phyloP scores from a whole-genome alignment of 2,113 vertebrate species.

The Otus sunia region DNA sequence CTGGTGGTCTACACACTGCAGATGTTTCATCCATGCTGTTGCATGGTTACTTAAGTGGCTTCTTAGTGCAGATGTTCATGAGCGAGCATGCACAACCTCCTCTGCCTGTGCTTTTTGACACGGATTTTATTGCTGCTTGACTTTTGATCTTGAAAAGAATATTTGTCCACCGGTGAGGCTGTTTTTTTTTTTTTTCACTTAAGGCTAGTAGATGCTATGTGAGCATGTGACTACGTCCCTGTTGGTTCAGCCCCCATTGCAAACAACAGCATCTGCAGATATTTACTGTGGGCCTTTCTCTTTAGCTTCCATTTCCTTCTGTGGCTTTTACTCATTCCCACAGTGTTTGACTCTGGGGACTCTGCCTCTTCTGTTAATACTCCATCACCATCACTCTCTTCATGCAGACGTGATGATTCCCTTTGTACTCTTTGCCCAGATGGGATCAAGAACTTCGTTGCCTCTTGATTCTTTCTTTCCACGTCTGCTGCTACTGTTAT shows the following conservation, averaged over 20 bases:
- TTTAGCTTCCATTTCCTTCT: conserved; percentile 64
- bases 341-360: conserved; percentile 12
- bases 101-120: conserved; percentile 52
- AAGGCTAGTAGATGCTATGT: conserved; percentile 34
- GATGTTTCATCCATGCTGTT: conserved; percentile 56
- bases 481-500: neutral
- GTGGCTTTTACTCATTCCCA: conserved; percentile 63
- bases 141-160: conserved; percentile 66
- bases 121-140: conserved; percentile 58
- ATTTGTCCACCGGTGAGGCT: neutral
- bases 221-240: conserved; percentile 17
- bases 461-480: conserved; percentile 23
- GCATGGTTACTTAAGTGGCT: conserved; percentile 37
- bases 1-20: conserved; percentile 29
- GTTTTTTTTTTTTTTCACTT: neutral
- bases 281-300: conserved; percentile 61
- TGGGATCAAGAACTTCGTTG: conserved; percentile 21
- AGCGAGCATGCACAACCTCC: conserved; percentile 3
- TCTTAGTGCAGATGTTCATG: conserved; percentile 45
- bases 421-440: conserved; percentile 54
- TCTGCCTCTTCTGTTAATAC: conserved; percentile 32
- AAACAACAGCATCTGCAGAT: conserved; percentile 54
- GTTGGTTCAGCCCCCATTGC: conserved; percentile 18
- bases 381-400: conserved; percentile 43
- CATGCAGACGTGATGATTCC: conserved; percentile 32